A percentile compares a stretch with the other conserved stretches of the same genome.
phyloP scores from a whole-genome alignment of 1,140 invertebrate species.

The Protaetia brevitarsis region DNA sequence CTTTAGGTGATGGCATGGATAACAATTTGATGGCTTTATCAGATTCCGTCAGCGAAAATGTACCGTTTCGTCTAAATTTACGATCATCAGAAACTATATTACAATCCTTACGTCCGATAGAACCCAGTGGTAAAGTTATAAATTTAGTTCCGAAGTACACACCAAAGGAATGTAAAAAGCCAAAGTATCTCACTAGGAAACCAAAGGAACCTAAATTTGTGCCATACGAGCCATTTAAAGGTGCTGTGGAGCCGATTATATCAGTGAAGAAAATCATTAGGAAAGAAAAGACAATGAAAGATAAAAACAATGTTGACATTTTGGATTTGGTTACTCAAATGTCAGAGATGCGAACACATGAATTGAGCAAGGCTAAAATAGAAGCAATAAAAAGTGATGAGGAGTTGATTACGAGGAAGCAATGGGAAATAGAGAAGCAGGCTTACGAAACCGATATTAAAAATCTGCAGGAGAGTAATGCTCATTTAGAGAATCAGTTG shows the following conservation, averaged over 20 bases:
- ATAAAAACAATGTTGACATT: slow-evolving; percentile 67
- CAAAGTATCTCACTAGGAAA: slow-evolving; percentile 48
- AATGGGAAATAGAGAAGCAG: slow-evolving; percentile 43
- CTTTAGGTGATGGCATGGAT: slow-evolving; percentile 47
- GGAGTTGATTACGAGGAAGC: slow-evolving; percentile 35
- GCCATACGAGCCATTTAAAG: slow-evolving; percentile 85
- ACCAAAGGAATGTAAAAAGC: slow-evolving; percentile 37
- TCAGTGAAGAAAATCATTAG: slow-evolving; percentile 48
- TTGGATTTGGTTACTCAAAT: slow-evolving; percentile 66
- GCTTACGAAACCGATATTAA: slow-evolving; percentile 55
- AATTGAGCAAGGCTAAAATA: slow-evolving; percentile 47
- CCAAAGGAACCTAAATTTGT: slow-evolving; percentile 79
- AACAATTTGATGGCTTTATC: slow-evolving; percentile 31
- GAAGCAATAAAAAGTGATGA: slow-evolving; percentile 34
- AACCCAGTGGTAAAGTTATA: slow-evolving; percentile 38
- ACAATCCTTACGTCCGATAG: slow-evolving; percentile 40
- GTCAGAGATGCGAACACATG: slow-evolving; percentile 59
- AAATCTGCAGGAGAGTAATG: slow-evolving; percentile 59
- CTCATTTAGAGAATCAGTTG: slow-evolving; percentile 66
- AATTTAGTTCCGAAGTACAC: slow-evolving; percentile 44
- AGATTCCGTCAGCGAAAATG: slow-evolving; percentile 25
- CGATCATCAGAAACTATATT: slow-evolving; percentile 31
- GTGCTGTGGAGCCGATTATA: slow-evolving; percentile 75
- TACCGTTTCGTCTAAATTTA: slow-evolving; percentile 25
- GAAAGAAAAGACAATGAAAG: slow-evolving; percentile 36